These are phyloP conservation scores for Eremophila alpestris DNA, from an alignment of 2,797 vertebrate genomes.

Conservation along the genomic window DNA sequence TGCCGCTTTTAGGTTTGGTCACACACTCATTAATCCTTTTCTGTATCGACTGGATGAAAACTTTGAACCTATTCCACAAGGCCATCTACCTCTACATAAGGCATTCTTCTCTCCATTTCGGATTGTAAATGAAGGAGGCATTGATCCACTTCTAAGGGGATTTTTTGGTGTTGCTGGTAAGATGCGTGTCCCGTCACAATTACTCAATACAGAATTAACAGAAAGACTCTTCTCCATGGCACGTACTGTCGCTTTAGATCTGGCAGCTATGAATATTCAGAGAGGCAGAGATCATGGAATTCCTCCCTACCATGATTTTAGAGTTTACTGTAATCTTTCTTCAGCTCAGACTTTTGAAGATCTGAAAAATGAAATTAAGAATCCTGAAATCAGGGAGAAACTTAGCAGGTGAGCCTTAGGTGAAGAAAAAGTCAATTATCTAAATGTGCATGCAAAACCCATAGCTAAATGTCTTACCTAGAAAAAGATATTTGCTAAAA, in stretches of 20 bases:
- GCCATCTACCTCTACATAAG: slow-evolving; percentile 92
- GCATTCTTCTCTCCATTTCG: slow-evolving; percentile 98
- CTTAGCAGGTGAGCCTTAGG: slow-evolving; percentile 84
- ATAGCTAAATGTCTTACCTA: background rate
- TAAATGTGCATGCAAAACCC: slow-evolving; percentile 42
- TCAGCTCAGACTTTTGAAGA: slow-evolving; percentile 90
- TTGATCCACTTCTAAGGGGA: slow-evolving; percentile 94
- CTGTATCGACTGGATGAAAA: slow-evolving; percentile 90
- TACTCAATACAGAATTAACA: slow-evolving; percentile 95
- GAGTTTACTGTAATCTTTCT: slow-evolving; percentile 95
- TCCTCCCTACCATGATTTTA: slow-evolving; percentile 95
- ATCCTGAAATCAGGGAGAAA: slow-evolving; percentile 89
- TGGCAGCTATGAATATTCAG: slow-evolving; percentile 98
- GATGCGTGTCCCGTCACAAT: slow-evolving; percentile 92
- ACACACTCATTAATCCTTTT: slow-evolving; percentile 95
- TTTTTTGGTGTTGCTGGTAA: slow-evolving; percentile 94
- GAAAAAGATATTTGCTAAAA: background rate
- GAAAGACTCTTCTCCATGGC: slow-evolving; percentile 98
- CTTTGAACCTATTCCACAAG: slow-evolving; percentile 91
- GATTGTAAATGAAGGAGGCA: slow-evolving; percentile 97
- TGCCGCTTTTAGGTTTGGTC: slow-evolving; percentile 96
- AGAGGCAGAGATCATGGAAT: slow-evolving; percentile 96
- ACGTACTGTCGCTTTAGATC: slow-evolving; percentile 93
- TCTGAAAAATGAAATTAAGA: slow-evolving; percentile 93
- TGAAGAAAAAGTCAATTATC: slow-evolving; percentile 25